Base-by-base conservation (phyloP, 2,113 vertebrate genomes). In the Dipodomys ordii region DNA sequence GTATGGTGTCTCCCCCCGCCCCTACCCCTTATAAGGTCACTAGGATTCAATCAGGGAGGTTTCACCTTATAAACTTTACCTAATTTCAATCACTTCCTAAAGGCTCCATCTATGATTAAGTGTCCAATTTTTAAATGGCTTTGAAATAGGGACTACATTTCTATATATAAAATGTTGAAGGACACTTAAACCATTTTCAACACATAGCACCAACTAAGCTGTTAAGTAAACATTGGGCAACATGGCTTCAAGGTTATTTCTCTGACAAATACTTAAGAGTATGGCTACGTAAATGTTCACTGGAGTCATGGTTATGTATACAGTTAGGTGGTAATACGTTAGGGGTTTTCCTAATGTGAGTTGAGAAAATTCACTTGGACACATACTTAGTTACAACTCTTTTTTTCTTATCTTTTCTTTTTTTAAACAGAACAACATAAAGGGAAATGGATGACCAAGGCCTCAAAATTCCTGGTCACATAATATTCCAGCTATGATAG, bases 191-290 rank as follows among this genome's bases (percentile, higher is more conserved):
- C 67, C 25, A 60, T 7, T 46, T 4, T 65, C 39, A 73, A 73
- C 30, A 39, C 25, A 46, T 3, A 46, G 4, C 6, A n/a, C 22
- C 49, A 49, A 46, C 67, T 71, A 64, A 83, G 20, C 82, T 32
- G 69, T 79, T 89, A 94, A 80, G 60, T 49, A 94, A 94, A 89
- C 84, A 93, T 0, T 62, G 67, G 27, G 72, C 15, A 79, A 64
- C 35, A 4, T 65, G 49, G 78, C 32, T 87, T 95, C 71, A 94
- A 95, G 83, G 78, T 96, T 73, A 81, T 73, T 90, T 83, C 28
- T 91, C 44, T 91, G 65, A 92, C 62, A 91, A 79, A 39, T 28
- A 86, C 39, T 44, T 62, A 32, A 57, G 28, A 81, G 32, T 30
- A 25, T 0, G 53, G 83, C 39, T 77, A 68, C 7, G 27, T 18